Evolutionary conservation across 2,888 invertebrate species (phyloP).

Genomic region (Tuta absoluta): DNA sequence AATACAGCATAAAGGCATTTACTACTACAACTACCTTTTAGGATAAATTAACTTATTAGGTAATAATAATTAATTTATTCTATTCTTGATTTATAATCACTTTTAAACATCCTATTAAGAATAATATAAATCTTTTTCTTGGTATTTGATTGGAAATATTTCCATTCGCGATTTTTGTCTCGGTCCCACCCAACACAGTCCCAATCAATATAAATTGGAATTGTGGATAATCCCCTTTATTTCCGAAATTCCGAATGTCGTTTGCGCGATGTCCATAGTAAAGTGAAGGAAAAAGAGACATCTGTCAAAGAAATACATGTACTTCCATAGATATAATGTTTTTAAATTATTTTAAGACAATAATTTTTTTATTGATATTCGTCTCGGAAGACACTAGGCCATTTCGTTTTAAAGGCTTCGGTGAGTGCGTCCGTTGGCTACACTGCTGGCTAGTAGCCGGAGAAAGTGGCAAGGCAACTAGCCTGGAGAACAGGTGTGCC

Average conservation of each 20-base stretch:
- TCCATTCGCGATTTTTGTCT: conserved; percentile 14
- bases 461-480: conserved; percentile 55
- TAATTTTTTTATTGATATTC: too few relatives aligned
- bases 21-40: too few relatives aligned
- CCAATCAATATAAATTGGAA: conserved; percentile 22
- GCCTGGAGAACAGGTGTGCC: conserved; percentile 58
- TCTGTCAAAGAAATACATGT: neutral
- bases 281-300: neutral
- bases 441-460: conserved; percentile 14
- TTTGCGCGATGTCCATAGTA: neutral
- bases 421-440: conserved; percentile 29
- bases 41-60: too few relatives aligned
- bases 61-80: too few relatives aligned
- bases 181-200: conserved; percentile 10
- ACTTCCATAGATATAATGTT: neutral
- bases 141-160: neutral
- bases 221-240: conserved; percentile 12
- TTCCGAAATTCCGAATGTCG: conserved; percentile 3
- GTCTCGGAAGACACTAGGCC: conserved; percentile 46
- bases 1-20: too few relatives aligned
- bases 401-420: conserved; percentile 47
- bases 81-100: too few relatives aligned
- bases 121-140: neutral
- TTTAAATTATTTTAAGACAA: too few relatives aligned
- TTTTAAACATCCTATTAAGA: neutral